These are phyloP conservation scores for Bubo blakistoni DNA, from an alignment of 2,113 vertebrate genomes.

Conservation along the genomic window DNA sequence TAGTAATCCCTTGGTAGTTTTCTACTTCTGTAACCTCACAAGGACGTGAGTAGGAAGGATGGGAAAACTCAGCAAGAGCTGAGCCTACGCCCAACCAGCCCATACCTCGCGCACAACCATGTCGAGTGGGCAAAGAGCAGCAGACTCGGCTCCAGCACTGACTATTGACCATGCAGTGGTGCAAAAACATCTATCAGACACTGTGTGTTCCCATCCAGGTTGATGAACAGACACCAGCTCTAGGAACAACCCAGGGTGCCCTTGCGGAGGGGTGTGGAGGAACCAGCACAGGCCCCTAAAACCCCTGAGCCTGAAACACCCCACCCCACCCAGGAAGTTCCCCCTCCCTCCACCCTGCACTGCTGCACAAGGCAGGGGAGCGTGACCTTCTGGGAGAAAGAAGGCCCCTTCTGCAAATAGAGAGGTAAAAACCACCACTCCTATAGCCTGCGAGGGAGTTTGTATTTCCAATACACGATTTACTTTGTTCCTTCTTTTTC, in stretches of 20 bases:
- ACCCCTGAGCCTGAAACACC: too few relatives aligned
- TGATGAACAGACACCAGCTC: too few relatives aligned
- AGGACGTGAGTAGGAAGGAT: not conserved
- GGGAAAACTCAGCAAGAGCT: not conserved
- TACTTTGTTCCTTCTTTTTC: not conserved
- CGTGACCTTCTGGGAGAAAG: too few relatives aligned
- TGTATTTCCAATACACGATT: not conserved
- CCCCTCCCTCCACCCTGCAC: not conserved
- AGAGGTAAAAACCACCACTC: not conserved
- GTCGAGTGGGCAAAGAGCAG: fast-evolving
- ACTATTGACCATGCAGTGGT: fast-evolving
- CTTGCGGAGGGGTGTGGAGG: not conserved
- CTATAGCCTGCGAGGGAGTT: too few relatives aligned
- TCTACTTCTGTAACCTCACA: not conserved
- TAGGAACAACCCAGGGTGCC: not conserved
- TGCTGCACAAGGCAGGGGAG: not conserved
- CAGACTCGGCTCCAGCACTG: fast-evolving
- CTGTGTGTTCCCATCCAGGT: fast-evolving
- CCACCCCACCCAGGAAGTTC: not conserved
- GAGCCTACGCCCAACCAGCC: not conserved
- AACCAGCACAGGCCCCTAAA: not conserved
- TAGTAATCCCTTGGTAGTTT: not conserved
- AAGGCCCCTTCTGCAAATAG: not conserved
- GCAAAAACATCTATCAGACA: not conserved
- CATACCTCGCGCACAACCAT: too few relatives aligned